Base-by-base conservation (phyloP, 2,888 invertebrate genomes). In the Tromatobia lineatoria region DNA sequence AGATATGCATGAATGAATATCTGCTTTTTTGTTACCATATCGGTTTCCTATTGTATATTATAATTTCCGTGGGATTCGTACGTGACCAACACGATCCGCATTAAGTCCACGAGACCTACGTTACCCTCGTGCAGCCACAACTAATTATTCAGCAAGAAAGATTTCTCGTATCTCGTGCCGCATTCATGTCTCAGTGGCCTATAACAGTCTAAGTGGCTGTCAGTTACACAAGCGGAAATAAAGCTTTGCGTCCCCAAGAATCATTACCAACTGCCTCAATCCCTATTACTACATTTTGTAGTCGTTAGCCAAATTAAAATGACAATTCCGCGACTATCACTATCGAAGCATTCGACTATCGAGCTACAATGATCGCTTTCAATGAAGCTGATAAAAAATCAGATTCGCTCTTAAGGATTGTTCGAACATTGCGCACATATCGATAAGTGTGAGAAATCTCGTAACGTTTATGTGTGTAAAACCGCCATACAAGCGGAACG, bases 331-430 rank as follows among this genome's bases (percentile, higher is more conserved):
- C 20, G 50, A 2, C 45, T 74, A 34, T 47, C 47, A 61, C 34
- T 47, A 18, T 47, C 34, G 23, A 29, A 34, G n/a, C 47, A 59
- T 73, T 73, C 29, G 4, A 64, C 45, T 75, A 75, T 50, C 75
- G 38, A 75, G 38, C 20, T 13, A 50, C 47, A 64, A 15, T 52
- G 50, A 64, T 64, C 75, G 34, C 23, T 23, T 34, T 18, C 57
- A 57, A 54, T 23, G 23, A 20, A 52, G 15, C 59, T 23, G 13
- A n/a, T n/a, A 18, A 34, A 61, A 29, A 57, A 8, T 25, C n/a
- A 20, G n/a, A 42, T 42, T 59, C 57, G 57, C 23, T 73, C 45
- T 73, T 45, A 42, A 38, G 59, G n/a, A 34, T 38, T 34, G 29
- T 34, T 3, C 1, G 18, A 10, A 20, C 57, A 57, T 20, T 57